Percentiles rank a stretch among this genome's conserved stretches.
Conservation (phyloP, 2,888 invertebrate species). For the Polyommatus iphigenia region DNA sequence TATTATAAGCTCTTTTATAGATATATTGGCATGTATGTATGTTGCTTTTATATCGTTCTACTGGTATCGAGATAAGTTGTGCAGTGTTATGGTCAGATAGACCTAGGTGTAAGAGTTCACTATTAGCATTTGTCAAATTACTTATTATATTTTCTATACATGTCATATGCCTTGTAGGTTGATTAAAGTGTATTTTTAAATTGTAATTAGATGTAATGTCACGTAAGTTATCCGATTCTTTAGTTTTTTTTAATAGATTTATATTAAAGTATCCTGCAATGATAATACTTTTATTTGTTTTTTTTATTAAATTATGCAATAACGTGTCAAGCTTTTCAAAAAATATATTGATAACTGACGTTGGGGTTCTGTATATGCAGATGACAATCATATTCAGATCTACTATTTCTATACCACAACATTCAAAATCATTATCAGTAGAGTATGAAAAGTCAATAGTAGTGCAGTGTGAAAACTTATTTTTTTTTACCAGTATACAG, state of each 20-base stretch:
- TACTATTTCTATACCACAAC: neutral
- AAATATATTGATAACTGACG: neutral
- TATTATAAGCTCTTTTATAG: neutral
- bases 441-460: neutral
- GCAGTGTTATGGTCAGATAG: neutral
- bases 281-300: neutral
- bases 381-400: neutral
- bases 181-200: neutral
- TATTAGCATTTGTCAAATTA: no score
- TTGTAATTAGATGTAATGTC: neutral
- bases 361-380: no score
- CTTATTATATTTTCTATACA: no score
- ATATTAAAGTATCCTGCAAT: constrained; percentile 2
- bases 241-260: neutral
- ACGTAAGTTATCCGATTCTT: neutral
- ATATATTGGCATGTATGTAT: neutral
- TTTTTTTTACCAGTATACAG: neutral
- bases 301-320: neutral
- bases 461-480: neutral
- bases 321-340: neutral
- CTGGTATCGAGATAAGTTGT: neutral
- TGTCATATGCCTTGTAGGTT: no score
- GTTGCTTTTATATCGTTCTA: neutral
- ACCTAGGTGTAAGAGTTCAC: neutral
- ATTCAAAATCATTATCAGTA: neutral